Percentiles rank a stretch among this genome's conserved stretches.
Evolutionary conservation across 2,113 vertebrate genomes (phyloP).

Genomic region (Bos indicus): DNA sequence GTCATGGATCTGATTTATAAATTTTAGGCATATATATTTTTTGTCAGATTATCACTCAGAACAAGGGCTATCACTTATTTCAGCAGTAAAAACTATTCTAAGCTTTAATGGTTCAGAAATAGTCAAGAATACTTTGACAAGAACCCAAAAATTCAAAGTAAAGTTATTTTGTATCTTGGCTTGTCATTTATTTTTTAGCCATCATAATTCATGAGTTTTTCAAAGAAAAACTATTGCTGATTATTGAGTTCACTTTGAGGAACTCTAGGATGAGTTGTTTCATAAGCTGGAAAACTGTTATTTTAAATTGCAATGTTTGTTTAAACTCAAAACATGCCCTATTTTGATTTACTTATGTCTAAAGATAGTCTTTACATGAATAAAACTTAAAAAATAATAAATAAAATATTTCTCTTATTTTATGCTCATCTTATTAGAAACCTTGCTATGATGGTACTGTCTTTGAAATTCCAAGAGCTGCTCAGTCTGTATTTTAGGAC

Average conservation of each 20-base stretch:
- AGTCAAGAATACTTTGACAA: slow-evolving; percentile 28
- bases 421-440: not conserved
- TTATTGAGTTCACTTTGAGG: not conserved
- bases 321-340: not conserved
- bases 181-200: not conserved
- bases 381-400: not conserved
- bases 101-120: not conserved
- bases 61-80: slow-evolving; percentile 48
- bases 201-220: not conserved
- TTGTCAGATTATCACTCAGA: slow-evolving; percentile 18
- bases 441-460: not conserved
- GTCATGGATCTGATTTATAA: slow-evolving; percentile 35
- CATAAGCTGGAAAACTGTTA: not conserved
- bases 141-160: not conserved
- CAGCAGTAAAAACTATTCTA: slow-evolving; percentile 27
- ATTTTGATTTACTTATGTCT: not conserved
- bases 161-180: slow-evolving; percentile 33
- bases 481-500: not conserved
- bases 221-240: not conserved
- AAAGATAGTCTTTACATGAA: not conserved
- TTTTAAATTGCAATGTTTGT: not conserved
- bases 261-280: not conserved
- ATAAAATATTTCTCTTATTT: not conserved
- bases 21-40: slow-evolving; percentile 36
- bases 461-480: not conserved